Conservation (phyloP, 2,888 invertebrate genomes). For the Sarcophaga subvicina region DNA sequence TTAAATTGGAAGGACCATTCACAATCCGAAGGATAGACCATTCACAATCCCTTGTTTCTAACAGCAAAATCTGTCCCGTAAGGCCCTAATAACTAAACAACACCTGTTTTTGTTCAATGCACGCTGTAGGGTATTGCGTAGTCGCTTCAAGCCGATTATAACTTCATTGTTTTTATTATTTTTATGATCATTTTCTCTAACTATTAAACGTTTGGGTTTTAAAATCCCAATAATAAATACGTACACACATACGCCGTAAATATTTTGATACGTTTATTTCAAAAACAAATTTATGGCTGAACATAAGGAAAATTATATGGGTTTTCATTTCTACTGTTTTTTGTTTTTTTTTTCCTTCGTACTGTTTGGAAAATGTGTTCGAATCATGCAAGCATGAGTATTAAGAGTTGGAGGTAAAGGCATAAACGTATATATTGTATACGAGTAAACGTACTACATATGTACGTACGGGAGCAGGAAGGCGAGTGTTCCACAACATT, state of each 20-base stretch:
- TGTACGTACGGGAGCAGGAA: not conserved
- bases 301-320: conserved; percentile 33
- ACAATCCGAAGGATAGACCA: no score
- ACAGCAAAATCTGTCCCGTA: no score
- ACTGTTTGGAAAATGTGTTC: not conserved
- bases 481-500: conserved; percentile 46
- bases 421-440: conserved; percentile 2
- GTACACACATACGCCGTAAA: conserved; percentile 8
- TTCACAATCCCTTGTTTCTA: no score
- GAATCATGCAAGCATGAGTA: conserved; percentile 34
- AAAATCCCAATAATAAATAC: conserved; percentile 22
- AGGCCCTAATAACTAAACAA: no score
- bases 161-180: no score
- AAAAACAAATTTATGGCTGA: conserved; percentile 45
- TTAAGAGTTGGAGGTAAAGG: not conserved
- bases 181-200: not conserved
- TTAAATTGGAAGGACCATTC: no score
- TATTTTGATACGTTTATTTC: conserved; percentile 19
- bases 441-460: no score
- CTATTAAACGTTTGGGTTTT: conserved; percentile 55
- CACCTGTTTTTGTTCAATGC: no score
- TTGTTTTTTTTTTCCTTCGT: no score
- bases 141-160: no score
- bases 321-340: conserved; percentile 26
- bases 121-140: no score